phyloP scores from a whole-genome alignment of 2,797 vertebrate species.

The Anableps anableps region DNA sequence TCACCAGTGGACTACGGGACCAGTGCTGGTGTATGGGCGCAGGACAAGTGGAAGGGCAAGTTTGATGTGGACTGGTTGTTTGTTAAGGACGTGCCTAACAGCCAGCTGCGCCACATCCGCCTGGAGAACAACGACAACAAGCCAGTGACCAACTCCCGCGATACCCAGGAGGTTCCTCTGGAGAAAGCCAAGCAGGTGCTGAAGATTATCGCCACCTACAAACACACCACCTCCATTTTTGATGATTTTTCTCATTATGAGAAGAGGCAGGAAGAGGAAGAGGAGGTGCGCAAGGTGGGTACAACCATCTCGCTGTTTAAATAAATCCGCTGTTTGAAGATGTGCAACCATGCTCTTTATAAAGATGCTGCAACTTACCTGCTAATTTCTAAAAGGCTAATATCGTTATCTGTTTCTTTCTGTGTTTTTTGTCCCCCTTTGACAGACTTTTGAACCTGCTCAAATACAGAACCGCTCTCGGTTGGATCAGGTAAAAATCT shows the following conservation, averaged over 20 bases:
- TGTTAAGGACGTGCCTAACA: conserved; percentile 97
- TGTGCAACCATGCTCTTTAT: neutral
- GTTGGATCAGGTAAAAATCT: conserved; percentile 79
- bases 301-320: neutral
- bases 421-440: conserved; percentile 28
- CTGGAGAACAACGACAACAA: conserved; percentile 99
- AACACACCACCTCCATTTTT: conserved; percentile 98
- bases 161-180: conserved; percentile 96
- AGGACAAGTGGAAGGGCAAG: conserved; percentile 99
- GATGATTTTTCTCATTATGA: conserved; percentile 98
- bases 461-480: conserved; percentile 79
- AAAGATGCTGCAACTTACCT: neutral
- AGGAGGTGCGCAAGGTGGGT: conserved; percentile 93
- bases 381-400: conserved; percentile 23
- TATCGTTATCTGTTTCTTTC: conserved; percentile 36
- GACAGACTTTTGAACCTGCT: conserved; percentile 79
- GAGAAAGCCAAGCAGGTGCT: conserved; percentile 98
- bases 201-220: conserved; percentile 94
- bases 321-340: neutral
- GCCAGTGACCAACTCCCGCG: conserved; percentile 96
- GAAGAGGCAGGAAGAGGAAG: conserved; percentile 96
- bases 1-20: conserved; percentile 97
- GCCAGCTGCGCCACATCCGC: conserved; percentile 94
- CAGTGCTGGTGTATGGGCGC: conserved; percentile 96
- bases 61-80: conserved; percentile 98